Percentiles rank a stretch among this genome's conserved stretches.
These are phyloP conservation scores for Pygocentrus nattereri DNA, from an alignment of 2,797 vertebrate species.

Conservation along the genomic window DNA sequence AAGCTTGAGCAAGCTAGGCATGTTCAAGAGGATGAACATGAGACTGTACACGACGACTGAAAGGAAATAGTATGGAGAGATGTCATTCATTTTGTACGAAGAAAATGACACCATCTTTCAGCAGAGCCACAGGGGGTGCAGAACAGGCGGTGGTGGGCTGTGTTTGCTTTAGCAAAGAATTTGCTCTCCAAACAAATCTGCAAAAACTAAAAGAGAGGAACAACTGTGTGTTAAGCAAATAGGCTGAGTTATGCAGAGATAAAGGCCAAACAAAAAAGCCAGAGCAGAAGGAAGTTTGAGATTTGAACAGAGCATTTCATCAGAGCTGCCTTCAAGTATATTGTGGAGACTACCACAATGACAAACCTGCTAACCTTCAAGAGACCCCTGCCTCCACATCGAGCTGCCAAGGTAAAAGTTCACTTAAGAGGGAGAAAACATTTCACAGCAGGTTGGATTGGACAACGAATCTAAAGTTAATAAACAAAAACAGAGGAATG, in stretches of 20 bases:
- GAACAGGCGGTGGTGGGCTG: conserved; percentile 34
- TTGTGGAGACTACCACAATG: conserved; percentile 36
- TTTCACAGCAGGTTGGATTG: conserved; percentile 45
- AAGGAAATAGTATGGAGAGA: conserved; percentile 50
- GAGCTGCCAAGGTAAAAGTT: conserved; percentile 50
- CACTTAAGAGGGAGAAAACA: conserved; percentile 26
- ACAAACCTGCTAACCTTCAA: conserved; percentile 50
- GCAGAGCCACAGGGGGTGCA: conserved; percentile 45
- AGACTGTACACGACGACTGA: conserved; percentile 35
- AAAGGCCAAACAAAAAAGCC: conserved; percentile 43
- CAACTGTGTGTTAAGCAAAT: conserved; percentile 57
- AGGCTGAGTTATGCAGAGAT: conserved; percentile 59
- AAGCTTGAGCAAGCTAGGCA: conserved; percentile 56
- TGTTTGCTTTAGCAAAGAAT: conserved; percentile 74
- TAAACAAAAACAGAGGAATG: too few species aligned
- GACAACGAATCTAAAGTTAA: too few species aligned
- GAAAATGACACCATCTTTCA: conserved; percentile 64
- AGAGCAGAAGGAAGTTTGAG: conserved; percentile 65
- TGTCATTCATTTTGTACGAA: conserved; percentile 62
- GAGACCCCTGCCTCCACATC: conserved; percentile 11
- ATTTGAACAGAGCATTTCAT: conserved; percentile 54
- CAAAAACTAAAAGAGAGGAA: conserved; percentile 54
- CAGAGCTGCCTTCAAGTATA: conserved; percentile 25
- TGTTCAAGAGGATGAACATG: conserved; percentile 25
- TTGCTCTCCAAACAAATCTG: conserved; percentile 69